Conservation (phyloP, 2,888 invertebrate genomes). For the Oscheius sp. region DNA sequence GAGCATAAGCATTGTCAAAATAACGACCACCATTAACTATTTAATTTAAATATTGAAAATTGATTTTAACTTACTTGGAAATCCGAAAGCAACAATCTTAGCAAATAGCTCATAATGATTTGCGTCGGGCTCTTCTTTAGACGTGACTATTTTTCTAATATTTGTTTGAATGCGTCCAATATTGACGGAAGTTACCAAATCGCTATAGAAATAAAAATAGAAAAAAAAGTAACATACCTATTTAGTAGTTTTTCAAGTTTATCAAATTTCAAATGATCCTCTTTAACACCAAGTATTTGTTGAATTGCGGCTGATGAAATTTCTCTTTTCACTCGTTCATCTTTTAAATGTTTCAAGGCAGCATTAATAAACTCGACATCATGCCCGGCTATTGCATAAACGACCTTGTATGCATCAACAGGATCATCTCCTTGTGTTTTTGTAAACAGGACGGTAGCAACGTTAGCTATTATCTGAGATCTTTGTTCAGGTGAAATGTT, state of each 20-base stretch:
- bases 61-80: neutral
- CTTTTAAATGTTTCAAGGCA: neutral
- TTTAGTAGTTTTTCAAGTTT: slow-evolving; percentile 17
- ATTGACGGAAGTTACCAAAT: neutral
- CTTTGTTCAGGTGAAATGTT: neutral
- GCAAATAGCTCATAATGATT: neutral
- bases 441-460: slow-evolving; percentile 17
- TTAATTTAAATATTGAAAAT: neutral
- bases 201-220: neutral
- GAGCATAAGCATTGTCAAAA: neutral
- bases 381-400: neutral
- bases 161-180: neutral
- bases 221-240: neutral
- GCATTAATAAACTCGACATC: neutral
- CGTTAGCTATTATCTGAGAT: neutral
- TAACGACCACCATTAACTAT: neutral
- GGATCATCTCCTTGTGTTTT: slow-evolving; percentile 1
- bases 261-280: slow-evolving; percentile 11
- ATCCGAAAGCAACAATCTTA: slow-evolving; percentile 6
- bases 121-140: neutral
- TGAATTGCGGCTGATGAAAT: slow-evolving; percentile 3
- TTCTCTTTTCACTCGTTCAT: slow-evolving; percentile 4
- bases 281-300: neutral
- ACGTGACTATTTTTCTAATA: neutral
- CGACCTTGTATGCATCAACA: neutral